phyloP scores from a whole-genome alignment of 2,888 invertebrate species.

The Thera obeliscata region DNA sequence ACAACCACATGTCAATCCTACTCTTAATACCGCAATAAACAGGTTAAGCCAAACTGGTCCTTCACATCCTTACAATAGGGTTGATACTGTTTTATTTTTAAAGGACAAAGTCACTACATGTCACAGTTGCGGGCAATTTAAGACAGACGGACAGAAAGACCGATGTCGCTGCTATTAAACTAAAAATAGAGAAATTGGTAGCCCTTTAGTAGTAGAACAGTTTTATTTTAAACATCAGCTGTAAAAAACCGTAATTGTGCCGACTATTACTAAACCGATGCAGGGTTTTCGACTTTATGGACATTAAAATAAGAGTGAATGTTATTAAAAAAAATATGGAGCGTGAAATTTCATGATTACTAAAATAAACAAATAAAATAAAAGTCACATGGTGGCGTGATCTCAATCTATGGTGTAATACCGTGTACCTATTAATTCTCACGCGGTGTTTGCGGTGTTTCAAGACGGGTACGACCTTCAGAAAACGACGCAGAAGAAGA shows the following conservation, averaged over 20 bases:
- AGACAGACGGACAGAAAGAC: slow-evolving; percentile 55
- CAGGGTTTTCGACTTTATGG: slow-evolving; percentile 19
- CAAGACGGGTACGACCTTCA: no score
- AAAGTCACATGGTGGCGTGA: neutral
- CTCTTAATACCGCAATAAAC: slow-evolving; percentile 26
- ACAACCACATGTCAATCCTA: slow-evolving; percentile 68
- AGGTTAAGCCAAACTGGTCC: slow-evolving; percentile 34
- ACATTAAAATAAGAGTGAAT: neutral
- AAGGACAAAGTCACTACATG: slow-evolving; percentile 52
- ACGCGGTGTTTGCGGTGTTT: neutral
- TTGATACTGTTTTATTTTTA: slow-evolving; percentile 33
- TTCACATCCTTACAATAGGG: slow-evolving; percentile 37
- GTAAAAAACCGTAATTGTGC: slow-evolving; percentile 44
- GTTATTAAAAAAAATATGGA: neutral
- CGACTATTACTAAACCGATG: slow-evolving; percentile 33
- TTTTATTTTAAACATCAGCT: slow-evolving; percentile 65
- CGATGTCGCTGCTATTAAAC: slow-evolving; percentile 47
- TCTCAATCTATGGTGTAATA: neutral
- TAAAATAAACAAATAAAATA: slow-evolving; percentile 4
- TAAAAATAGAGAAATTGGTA: slow-evolving; percentile 60
- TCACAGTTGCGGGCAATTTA: slow-evolving; percentile 71
- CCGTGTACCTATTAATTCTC: neutral
- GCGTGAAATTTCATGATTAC: neutral
- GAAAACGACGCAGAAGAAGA: no score
- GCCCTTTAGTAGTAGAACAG: slow-evolving; percentile 56